Evolutionary conservation across 1,140 invertebrate genomes (phyloP), one percentile per base, ranked within the genome.

Genomic region (Micrasema longulum): DNA sequence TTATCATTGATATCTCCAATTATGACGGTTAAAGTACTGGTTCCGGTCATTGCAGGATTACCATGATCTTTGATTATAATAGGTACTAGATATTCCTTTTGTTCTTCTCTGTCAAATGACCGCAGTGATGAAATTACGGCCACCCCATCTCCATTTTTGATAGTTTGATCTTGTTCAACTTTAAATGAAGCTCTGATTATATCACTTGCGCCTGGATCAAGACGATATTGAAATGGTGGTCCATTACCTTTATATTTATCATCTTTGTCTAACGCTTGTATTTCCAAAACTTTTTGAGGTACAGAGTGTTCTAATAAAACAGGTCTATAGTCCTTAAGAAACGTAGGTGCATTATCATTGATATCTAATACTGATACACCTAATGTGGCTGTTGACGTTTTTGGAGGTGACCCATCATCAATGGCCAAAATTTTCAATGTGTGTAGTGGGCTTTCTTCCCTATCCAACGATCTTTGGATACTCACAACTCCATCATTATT

Each of bases 1-100:
- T 92, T 92, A 77, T 92, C 91, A 77, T 92, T 92, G 41, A 87
- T 85, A 71, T 89, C 90, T 43, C 90, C 90, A 64, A 92, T 91
- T 68, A 89, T 88, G 6, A 92, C 86, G 1, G 88, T 90, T 10
- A 91, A 77, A 1, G 88, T 91, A 67, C 86, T 88, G 6, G 89
- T 90, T 62, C 89, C 90, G 0, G 89, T 89, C 83, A 88, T 87
- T 2, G 85, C 82, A 5, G 81, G 87, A 78, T 78, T 87, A 72
- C 82, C 87, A 75, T 79, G 87, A 79, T 83, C 84, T 83, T 88
- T 88, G 53, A 90, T 89, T 23, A 89, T 86, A 72, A 90, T 90
- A 57, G 89, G 89, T 26, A 90, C 86, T 65, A 86, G 79, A 77
- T 88, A 90, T 78, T 89, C 85, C 76, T 91, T 90, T 75, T 88